phyloP scores from a whole-genome alignment of 2,888 invertebrate species.

The Ganaspis brasiliensis region DNA sequence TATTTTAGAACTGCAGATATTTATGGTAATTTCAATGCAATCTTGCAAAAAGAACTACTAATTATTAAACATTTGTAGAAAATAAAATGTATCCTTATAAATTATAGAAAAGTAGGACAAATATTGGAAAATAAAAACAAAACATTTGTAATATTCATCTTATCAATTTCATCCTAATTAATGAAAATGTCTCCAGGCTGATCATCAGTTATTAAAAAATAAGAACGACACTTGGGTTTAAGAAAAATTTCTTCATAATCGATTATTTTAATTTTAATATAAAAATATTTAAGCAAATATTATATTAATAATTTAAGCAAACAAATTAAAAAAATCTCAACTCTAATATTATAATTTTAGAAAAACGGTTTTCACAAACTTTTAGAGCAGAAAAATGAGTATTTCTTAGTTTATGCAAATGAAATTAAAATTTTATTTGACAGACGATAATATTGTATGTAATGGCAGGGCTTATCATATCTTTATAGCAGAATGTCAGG shows the following conservation, averaged over 20 bases:
- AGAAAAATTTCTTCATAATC: not conserved
- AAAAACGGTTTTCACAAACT: too few relatives aligned
- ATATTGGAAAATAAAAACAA: constrained; percentile 2
- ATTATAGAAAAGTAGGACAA: constrained; percentile 4
- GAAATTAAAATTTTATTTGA: constrained; percentile 21
- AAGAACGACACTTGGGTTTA: too few relatives aligned
- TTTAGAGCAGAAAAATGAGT: not conserved
- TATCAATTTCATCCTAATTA: constrained; percentile 30
- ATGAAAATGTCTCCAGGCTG: not conserved
- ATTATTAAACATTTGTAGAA: too few relatives aligned
- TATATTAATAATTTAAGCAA: too few relatives aligned
- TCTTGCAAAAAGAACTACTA: too few relatives aligned
- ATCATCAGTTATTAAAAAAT: not conserved
- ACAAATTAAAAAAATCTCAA: too few relatives aligned
- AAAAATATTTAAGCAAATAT: too few relatives aligned
- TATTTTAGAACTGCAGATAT: not conserved
- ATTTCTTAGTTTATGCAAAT: constrained; percentile 32
- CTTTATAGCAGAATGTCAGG: constrained; percentile 25
- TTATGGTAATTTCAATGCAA: constrained; percentile 22
- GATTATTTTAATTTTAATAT: too few relatives aligned
- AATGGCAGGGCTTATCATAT: constrained; percentile 25
- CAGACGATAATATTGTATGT: not conserved
- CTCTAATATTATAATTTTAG: too few relatives aligned
- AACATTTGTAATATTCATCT: constrained; percentile 15
- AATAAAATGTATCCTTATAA: too few relatives aligned